Evolutionary conservation across 2,888 invertebrate species (phyloP).

Genomic region (Podabrus alpinus): DNA sequence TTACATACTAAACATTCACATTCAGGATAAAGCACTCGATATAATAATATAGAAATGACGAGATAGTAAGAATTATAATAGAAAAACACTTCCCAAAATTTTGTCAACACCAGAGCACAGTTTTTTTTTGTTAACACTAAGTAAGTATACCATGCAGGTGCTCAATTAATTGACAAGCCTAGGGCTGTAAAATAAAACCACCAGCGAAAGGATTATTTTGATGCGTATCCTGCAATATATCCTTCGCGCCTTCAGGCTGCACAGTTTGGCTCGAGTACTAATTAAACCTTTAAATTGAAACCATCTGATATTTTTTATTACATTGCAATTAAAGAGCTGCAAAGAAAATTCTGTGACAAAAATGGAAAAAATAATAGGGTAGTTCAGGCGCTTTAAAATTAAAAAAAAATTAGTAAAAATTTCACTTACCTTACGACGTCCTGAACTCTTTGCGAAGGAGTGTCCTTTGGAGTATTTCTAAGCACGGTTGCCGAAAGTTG

Average conservation of each 20-base stretch:
- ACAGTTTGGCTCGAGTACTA: neutral
- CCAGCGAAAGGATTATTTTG: neutral
- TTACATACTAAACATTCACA: neutral
- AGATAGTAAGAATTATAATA: neutral
- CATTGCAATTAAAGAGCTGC: neutral
- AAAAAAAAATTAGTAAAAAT: neutral
- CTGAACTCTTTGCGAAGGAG: conserved; percentile 56
- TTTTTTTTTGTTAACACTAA: neutral
- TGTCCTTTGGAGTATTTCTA: conserved; percentile 56
- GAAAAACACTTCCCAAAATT: neutral
- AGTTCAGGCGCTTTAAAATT: neutral
- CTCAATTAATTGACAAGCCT: neutral
- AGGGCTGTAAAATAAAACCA: neutral
- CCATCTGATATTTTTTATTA: neutral
- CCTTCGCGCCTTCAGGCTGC: neutral
- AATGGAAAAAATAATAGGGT: neutral
- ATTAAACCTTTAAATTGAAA: neutral
- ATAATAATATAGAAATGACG: neutral
- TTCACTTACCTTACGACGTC: conserved; percentile 62
- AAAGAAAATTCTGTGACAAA: neutral
- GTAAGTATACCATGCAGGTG: neutral
- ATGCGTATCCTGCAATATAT: neutral
- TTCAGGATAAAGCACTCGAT: neutral
- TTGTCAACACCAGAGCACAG: neutral
- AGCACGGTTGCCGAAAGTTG: conserved; percentile 60